Percentiles rank a stretch among this genome's conserved stretches.
Conservation (phyloP, 2,888 invertebrate species). For the Harpalus rufipes region DNA sequence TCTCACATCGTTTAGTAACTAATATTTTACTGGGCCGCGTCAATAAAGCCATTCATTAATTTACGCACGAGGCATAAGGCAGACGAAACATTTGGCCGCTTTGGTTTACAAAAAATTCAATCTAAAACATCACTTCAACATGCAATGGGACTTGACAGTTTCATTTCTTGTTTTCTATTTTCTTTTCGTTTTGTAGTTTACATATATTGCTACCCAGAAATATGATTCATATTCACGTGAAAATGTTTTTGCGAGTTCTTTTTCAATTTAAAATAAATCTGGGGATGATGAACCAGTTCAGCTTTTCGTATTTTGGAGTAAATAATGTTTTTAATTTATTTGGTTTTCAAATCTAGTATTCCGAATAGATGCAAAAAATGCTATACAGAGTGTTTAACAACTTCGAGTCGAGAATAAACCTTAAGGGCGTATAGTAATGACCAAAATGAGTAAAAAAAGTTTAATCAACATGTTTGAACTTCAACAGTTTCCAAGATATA, state of each 20-base stretch:
- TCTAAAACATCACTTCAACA: constrained; percentile 23
- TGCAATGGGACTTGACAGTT: constrained; percentile 27
- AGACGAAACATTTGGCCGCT: constrained; percentile 1
- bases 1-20: constrained; percentile 27
- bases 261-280: background rate
- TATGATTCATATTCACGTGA: background rate
- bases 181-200: constrained; percentile 1
- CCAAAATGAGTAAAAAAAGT: too few species aligned
- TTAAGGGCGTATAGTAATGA: too few species aligned
- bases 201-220: background rate
- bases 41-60: constrained; percentile 49
- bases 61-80: constrained; percentile 4
- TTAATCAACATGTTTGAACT: too few species aligned
- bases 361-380: too few species aligned
- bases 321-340: background rate
- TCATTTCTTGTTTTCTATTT: constrained; percentile 15
- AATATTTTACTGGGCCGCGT: constrained; percentile 23
- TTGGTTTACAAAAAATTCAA: constrained; percentile 35
- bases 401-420: too few species aligned
- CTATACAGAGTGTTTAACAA: too few species aligned
- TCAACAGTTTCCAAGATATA: too few species aligned
- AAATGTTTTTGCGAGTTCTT: background rate
- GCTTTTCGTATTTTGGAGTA: background rate
- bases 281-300: background rate
- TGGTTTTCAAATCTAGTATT: too few species aligned